Evolutionary conservation across 2,797 vertebrate species (phyloP).

Genomic region (Leuciscus waleckii): DNA sequence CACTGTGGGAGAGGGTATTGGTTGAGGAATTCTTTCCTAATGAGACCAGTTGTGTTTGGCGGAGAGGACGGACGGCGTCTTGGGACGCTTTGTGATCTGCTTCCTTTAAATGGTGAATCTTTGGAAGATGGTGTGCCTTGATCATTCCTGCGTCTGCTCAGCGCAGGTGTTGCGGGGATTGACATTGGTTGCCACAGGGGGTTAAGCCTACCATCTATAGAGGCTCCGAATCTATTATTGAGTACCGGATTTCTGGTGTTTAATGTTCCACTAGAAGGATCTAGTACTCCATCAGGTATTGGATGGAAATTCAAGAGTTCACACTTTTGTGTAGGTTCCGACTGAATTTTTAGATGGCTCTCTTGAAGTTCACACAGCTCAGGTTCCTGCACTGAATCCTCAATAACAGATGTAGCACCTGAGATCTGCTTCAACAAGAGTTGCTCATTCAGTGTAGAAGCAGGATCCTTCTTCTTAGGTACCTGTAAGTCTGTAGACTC

Average conservation of each 20-base stretch:
- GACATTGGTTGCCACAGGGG: slow-evolving; percentile 56
- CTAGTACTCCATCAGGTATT: slow-evolving; percentile 27
- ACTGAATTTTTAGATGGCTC: neutral
- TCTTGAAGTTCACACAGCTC: neutral
- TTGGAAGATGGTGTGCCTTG: slow-evolving; percentile 59
- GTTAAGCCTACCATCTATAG: slow-evolving; percentile 40
- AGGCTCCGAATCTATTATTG: slow-evolving; percentile 31
- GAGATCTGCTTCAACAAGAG: slow-evolving; percentile 22
- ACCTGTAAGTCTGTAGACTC: neutral
- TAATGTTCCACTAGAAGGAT: slow-evolving; percentile 41
- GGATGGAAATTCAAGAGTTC: slow-evolving; percentile 14
- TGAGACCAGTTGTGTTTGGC: slow-evolving; percentile 68
- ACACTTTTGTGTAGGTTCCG: neutral
- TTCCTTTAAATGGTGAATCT: slow-evolving; percentile 67
- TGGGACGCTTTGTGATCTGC: slow-evolving; percentile 73
- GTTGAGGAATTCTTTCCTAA: slow-evolving; percentile 71
- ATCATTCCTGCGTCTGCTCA: slow-evolving; percentile 69
- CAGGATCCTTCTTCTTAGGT: neutral
- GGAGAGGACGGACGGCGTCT: slow-evolving; percentile 65
- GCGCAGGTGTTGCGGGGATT: slow-evolving; percentile 71
- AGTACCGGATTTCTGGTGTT: slow-evolving; percentile 5
- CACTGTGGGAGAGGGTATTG: slow-evolving; percentile 70
- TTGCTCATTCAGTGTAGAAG: neutral
- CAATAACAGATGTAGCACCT: neutral
- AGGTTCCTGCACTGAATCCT: slow-evolving; percentile 8